phyloP scores from a whole-genome alignment of 92 coral and sea anemone genomes.

The Parazoanthus atlanticus region DNA sequence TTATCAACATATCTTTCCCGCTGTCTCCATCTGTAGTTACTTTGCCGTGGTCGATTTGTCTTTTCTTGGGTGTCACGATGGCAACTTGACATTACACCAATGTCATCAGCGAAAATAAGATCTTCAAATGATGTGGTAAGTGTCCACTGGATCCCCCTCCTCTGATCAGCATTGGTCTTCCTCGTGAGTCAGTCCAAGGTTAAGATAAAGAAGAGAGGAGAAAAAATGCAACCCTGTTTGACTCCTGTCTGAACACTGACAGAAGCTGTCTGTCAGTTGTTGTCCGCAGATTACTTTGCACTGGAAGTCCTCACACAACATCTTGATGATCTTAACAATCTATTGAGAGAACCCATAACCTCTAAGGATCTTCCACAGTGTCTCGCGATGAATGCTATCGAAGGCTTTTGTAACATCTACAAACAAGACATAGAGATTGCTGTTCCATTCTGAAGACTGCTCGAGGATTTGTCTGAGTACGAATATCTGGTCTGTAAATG shows the following conservation, averaged over 20 bases:
- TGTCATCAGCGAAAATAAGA: slow-evolving; percentile 13
- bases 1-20: background rate
- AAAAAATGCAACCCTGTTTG: background rate
- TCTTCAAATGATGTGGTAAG: background rate
- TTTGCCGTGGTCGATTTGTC: background rate
- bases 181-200: background rate
- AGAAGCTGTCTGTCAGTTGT: background rate
- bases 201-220: background rate
- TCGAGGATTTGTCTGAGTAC: background rate
- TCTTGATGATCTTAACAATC: background rate
- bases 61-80: background rate
- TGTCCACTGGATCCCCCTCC: background rate
- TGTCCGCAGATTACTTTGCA: no score
- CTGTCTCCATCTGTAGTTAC: no score
- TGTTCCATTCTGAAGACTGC: background rate
- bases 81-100: no score
- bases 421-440: background rate
- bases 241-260: no score
- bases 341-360: background rate
- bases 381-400: background rate
- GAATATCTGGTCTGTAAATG: background rate
- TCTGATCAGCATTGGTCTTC: background rate
- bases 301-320: background rate
- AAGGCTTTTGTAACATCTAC: background rate
- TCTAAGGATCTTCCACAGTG: background rate